Percentiles rank a stretch among this genome's conserved stretches.
phyloP scores from a whole-genome alignment of 1,140 invertebrate species.

The Cydia splendana region DNA sequence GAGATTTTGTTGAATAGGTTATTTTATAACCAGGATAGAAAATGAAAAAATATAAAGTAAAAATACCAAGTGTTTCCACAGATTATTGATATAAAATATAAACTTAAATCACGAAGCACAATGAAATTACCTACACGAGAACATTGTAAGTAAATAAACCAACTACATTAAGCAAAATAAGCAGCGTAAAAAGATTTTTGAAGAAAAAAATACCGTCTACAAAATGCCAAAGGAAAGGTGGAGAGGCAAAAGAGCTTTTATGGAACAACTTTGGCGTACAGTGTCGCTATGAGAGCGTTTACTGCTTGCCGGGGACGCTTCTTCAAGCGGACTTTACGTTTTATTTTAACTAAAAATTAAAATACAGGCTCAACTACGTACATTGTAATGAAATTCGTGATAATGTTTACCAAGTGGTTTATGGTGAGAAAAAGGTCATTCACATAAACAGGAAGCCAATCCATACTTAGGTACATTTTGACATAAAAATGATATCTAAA shows the following conservation, averaged over 20 bases:
- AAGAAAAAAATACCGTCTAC: slow-evolving; percentile 54
- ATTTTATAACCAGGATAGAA: neutral
- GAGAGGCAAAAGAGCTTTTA: slow-evolving; percentile 69
- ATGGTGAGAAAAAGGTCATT: too few relatives aligned
- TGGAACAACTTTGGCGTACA: slow-evolving; percentile 65
- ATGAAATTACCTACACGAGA: neutral
- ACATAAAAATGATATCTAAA: too few relatives aligned
- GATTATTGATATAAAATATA: neutral
- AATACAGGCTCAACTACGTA: neutral
- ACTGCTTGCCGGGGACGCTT: slow-evolving; percentile 46
- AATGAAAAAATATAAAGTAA: neutral
- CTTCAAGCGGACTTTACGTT: slow-evolving; percentile 39
- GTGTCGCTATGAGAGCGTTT: slow-evolving; percentile 57
- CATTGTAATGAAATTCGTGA: neutral
- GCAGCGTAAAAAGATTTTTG: slow-evolving; percentile 45
- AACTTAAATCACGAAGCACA: neutral
- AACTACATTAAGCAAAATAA: slow-evolving; percentile 51
- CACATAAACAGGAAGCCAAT: too few relatives aligned
- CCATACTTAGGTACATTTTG: too few relatives aligned
- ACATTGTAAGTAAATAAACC: slow-evolving; percentile 36
- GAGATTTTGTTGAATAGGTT: too few relatives aligned
- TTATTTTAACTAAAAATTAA: neutral
- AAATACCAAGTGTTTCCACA: neutral
- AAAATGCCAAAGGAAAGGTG: slow-evolving; percentile 69
- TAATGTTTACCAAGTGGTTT: too few relatives aligned